Conservation (phyloP, 2,888 invertebrate species). For the Gibbula magus region DNA sequence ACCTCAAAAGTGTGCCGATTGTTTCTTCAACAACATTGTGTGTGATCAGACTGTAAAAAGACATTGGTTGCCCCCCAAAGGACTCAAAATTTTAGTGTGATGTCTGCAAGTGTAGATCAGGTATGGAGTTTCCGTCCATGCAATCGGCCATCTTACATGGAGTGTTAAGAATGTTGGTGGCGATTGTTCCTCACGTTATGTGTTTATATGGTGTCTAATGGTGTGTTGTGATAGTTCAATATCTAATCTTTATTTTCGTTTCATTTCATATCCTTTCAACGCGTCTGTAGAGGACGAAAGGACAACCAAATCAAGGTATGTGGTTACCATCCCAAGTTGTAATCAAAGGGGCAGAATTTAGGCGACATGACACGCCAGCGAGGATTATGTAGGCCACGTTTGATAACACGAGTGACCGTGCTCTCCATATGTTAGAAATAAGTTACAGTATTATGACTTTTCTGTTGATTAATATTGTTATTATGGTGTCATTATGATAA, state of each 20-base stretch:
- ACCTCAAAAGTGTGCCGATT: conserved; percentile 14
- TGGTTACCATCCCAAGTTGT: conserved; percentile 16
- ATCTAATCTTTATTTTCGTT: conserved; percentile 38
- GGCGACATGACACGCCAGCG: conserved; percentile 24
- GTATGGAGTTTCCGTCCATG: conserved; percentile 48
- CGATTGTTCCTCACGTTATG: neutral
- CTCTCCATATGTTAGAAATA: conserved; percentile 2
- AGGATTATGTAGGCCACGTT: conserved; percentile 21
- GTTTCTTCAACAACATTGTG: conserved; percentile 27
- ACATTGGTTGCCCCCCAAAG: conserved; percentile 41
- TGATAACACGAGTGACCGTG: conserved; percentile 1
- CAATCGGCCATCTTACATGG: conserved; percentile 26
- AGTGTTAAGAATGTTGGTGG: conserved; percentile 21
- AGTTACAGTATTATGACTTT: no score
- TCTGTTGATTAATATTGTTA: no score
- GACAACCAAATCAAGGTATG: conserved; percentile 72
- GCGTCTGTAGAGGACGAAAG: conserved; percentile 66
- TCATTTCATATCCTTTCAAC: conserved; percentile 54
- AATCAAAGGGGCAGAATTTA: conserved; percentile 23
- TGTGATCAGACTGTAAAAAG: conserved; percentile 45
- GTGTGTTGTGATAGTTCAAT: neutral
- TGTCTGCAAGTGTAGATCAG: conserved; percentile 74
- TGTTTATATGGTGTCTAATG: conserved; percentile 1
- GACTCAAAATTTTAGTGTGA: conserved; percentile 61
- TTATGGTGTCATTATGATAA: no score